A percentile compares a stretch with the other conserved stretches of the same genome.
Evolutionary conservation across 2,888 invertebrate genomes (phyloP).

Genomic region (Ochropacha duplaris): DNA sequence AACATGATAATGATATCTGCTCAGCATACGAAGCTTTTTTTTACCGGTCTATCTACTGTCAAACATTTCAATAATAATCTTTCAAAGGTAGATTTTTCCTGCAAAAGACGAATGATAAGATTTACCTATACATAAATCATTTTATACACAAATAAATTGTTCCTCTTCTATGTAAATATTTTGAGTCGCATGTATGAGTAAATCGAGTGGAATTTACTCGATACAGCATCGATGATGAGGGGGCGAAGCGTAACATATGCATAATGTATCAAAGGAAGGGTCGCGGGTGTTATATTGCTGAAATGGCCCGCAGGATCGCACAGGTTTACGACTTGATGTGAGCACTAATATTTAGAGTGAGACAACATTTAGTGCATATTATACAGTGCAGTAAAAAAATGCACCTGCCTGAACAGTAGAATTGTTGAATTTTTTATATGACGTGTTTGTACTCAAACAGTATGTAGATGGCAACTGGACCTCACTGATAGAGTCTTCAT

Average conservation of each 20-base stretch:
- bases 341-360: neutral
- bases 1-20: too few species aligned
- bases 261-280: slow-evolving; percentile 51
- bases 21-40: too few species aligned
- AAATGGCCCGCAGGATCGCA: neutral
- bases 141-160: neutral
- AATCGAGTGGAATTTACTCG: slow-evolving; percentile 41
- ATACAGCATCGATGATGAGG: slow-evolving; percentile 38
- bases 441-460: too few species aligned
- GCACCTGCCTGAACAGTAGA: too few species aligned
- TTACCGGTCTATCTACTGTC: too few species aligned
- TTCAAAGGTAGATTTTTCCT: neutral
- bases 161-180: slow-evolving; percentile 38
- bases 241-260: slow-evolving; percentile 30
- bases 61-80: too few species aligned
- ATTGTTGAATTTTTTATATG: too few species aligned
- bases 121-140: slow-evolving; percentile 2
- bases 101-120: neutral
- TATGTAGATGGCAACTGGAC: too few species aligned
- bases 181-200: slow-evolving; percentile 28
- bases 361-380: neutral
- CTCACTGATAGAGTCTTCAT: too few species aligned
- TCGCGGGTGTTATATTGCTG: slow-evolving; percentile 23
- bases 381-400: too few species aligned
- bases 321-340: neutral